These are phyloP conservation scores for Julus scandinavius DNA, from an alignment of 2,888 invertebrate species.

Conservation along the genomic window DNA sequence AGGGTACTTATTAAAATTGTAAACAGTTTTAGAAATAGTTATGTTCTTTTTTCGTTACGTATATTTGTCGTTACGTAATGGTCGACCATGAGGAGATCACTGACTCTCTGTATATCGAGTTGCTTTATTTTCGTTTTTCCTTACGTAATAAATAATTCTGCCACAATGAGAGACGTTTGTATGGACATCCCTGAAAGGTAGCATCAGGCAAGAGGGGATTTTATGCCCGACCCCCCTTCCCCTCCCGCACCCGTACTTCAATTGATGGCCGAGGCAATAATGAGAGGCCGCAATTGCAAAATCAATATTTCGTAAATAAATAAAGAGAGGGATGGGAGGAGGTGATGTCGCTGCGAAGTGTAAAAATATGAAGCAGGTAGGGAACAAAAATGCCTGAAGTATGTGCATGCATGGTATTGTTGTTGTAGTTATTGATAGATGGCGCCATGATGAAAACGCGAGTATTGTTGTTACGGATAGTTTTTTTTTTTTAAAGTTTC, in stretches of 20 bases:
- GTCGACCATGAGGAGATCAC: background rate
- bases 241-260: background rate
- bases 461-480: no score
- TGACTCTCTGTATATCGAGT: slow-evolving; percentile 14
- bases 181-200: slow-evolving; percentile 25
- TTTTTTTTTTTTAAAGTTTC: no score
- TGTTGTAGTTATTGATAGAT: no score
- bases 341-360: background rate
- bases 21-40: no score
- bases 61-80: no score
- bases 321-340: background rate
- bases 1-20: no score
- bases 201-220: slow-evolving; percentile 16
- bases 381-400: no score
- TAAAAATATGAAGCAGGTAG: no score
- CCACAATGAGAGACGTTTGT: background rate
- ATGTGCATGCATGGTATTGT: no score
- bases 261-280: slow-evolving; percentile 33
- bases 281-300: slow-evolving; percentile 22
- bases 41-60: no score
- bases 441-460: no score
- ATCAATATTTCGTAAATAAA: slow-evolving; percentile 33
- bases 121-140: slow-evolving; percentile 20
- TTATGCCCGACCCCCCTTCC: background rate
- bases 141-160: slow-evolving; percentile 1